phyloP scores from a whole-genome alignment of 1,140 invertebrate genomes.

The Macrocentrus cingulum region DNA sequence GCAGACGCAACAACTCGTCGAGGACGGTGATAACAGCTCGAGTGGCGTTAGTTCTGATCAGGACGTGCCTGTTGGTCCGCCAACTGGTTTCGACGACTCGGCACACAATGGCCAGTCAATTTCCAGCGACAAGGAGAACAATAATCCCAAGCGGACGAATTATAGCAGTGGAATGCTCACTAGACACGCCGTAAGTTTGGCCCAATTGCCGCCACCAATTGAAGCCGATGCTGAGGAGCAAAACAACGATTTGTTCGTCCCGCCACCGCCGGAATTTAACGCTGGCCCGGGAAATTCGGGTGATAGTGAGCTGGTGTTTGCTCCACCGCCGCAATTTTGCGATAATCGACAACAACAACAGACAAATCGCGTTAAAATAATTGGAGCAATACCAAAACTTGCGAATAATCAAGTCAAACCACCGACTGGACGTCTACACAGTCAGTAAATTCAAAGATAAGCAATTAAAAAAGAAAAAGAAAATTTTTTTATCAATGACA shows the following conservation, averaged over 20 bases:
- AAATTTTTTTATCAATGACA: background rate
- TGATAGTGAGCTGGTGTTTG: constrained; percentile 61
- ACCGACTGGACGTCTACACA: constrained; percentile 59
- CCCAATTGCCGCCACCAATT: constrained; percentile 78
- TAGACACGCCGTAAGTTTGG: constrained; percentile 73
- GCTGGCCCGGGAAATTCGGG: constrained; percentile 55
- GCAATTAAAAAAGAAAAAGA: background rate
- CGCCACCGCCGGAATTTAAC: constrained; percentile 78
- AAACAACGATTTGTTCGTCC: constrained; percentile 67
- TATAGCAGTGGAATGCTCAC: constrained; percentile 61
- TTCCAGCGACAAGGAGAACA: constrained; percentile 42
- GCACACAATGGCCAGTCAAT: constrained; percentile 48
- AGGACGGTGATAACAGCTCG: constrained; percentile 84
- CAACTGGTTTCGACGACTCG: constrained; percentile 55
- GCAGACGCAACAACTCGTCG: constrained; percentile 61
- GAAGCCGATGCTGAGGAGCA: constrained; percentile 73
- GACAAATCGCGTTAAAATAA: constrained; percentile 70
- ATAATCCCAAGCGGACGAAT: constrained; percentile 40
- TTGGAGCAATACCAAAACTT: constrained; percentile 75
- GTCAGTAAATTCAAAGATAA: constrained; percentile 50
- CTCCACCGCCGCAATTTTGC: constrained; percentile 73
- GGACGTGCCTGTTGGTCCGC: constrained; percentile 63
- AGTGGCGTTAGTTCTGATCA: constrained; percentile 85
- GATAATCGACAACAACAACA: constrained; percentile 55
- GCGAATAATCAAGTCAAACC: constrained; percentile 54